Evolutionary conservation across 92 coral and sea anemone genomes (phyloP).

Genomic region (Zoanthus sansibaricus): DNA sequence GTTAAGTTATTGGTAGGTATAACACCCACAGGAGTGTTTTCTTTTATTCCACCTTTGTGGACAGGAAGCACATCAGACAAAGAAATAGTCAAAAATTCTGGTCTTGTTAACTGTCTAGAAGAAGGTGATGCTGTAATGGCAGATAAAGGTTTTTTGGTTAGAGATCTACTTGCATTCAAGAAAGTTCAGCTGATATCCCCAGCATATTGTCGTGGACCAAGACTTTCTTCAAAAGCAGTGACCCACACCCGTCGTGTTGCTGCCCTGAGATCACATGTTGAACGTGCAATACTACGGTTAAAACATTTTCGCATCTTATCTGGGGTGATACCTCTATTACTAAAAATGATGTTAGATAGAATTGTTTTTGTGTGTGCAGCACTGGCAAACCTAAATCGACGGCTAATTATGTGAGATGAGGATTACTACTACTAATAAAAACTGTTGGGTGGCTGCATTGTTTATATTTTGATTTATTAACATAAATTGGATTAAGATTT

Average conservation of each 20-base stretch:
- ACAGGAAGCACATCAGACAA: constrained; percentile 35
- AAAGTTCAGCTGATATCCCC: constrained; percentile 45
- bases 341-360: constrained; percentile 36
- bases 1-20: constrained; percentile 15
- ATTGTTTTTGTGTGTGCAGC: constrained; percentile 45
- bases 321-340: constrained; percentile 36
- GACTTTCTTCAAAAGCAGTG: constrained; percentile 21
- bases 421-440: too few relatives aligned
- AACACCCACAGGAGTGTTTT: constrained; percentile 39
- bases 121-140: constrained; percentile 41
- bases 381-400: not conserved
- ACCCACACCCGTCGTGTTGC: constrained; percentile 51
- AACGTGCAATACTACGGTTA: not conserved
- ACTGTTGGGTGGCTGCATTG: too few relatives aligned
- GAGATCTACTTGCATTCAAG: constrained; percentile 32
- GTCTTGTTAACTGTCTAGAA: too few relatives aligned
- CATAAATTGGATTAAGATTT: too few relatives aligned
- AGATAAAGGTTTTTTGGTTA: constrained; percentile 28
- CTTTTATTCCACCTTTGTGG: constrained; percentile 42
- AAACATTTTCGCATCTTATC: constrained; percentile 42
- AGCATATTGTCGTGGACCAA: constrained; percentile 33
- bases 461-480: too few relatives aligned
- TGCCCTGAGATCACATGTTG: constrained; percentile 30
- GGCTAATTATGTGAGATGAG: too few relatives aligned
- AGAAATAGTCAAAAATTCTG: constrained; percentile 22